Conservation (phyloP, 1,140 invertebrate species). For the Pseudachorutes palmiensis region DNA sequence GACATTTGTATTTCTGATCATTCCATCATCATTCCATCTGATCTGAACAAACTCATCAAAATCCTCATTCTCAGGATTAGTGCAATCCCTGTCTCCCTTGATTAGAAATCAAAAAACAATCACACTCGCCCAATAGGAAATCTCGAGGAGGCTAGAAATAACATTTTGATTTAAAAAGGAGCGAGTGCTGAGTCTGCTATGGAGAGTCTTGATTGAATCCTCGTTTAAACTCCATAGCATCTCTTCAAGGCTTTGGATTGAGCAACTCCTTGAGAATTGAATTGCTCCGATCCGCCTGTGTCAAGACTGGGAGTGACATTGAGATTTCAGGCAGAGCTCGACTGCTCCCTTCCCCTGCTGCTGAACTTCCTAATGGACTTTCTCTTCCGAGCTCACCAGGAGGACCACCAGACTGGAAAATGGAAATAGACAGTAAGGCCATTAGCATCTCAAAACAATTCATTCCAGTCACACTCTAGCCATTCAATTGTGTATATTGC, state of each 20-base stretch:
- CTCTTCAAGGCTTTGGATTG: constrained; percentile 31
- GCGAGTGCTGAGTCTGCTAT: no score
- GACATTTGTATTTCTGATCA: no score
- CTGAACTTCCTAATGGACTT: neutral
- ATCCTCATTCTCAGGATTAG: no score
- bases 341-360: neutral
- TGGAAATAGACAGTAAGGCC: neutral
- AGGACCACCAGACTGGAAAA: neutral
- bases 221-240: constrained; percentile 4
- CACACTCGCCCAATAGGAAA: no score
- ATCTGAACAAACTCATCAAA: no score
- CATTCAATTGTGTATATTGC: neutral
- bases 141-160: no score
- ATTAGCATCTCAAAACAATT: no score
- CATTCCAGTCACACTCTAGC: neutral
- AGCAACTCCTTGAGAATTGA: constrained; percentile 37
- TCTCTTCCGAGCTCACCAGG: neutral
- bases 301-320: constrained; percentile 34
- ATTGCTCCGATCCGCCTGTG: constrained; percentile 35
- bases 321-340: constrained; percentile 28
- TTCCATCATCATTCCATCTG: no score
- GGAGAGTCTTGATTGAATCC: no score
- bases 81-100: no score
- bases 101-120: no score
- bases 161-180: no score